A percentile compares a stretch with the other conserved stretches of the same genome.
phyloP scores from a whole-genome alignment of 1,140 invertebrate genomes.

The Epicauta chinensis region DNA sequence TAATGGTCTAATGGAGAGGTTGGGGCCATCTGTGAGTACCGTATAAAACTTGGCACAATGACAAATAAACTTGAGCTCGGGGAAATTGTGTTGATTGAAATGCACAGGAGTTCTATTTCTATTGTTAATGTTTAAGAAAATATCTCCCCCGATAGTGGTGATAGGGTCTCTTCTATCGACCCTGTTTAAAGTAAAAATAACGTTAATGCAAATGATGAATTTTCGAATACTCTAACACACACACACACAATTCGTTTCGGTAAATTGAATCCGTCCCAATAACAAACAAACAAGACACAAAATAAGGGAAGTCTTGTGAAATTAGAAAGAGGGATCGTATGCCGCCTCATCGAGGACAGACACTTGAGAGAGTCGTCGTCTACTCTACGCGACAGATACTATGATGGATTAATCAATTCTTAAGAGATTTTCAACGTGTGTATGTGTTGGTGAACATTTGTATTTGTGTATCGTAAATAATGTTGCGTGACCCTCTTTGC shows the following conservation, averaged over 20 bases:
- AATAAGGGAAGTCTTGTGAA: background rate
- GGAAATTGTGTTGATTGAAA: constrained; percentile 31
- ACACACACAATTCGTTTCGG: constrained; percentile 18
- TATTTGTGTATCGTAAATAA: constrained; percentile 4
- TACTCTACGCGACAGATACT: no score
- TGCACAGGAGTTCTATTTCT: constrained; percentile 13
- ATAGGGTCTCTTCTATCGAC: constrained; percentile 2
- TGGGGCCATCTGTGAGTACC: constrained; percentile 28
- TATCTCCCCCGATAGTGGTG: constrained; percentile 5
- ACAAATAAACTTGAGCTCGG: constrained; percentile 26
- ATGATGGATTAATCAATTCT: no score
- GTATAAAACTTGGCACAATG: constrained; percentile 27
- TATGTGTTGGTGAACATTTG: no score
- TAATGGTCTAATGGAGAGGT: constrained; percentile 33
- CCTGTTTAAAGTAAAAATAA: constrained; percentile 7
- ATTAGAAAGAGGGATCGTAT: background rate
- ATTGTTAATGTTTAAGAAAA: constrained; percentile 17
- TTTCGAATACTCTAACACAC: background rate
- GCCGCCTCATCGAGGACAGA: no score
- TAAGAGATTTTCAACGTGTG: no score
- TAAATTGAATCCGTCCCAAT: constrained; percentile 16
- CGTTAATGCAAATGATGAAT: constrained; percentile 20
- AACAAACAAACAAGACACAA: constrained; percentile 13
- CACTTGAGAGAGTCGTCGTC: no score
- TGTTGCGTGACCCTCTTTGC: constrained; percentile 11